Evolutionary conservation across 1,140 invertebrate genomes (phyloP), one percentile per base, ranked within the genome.

Genomic region (Panulirus ornatus): DNA sequence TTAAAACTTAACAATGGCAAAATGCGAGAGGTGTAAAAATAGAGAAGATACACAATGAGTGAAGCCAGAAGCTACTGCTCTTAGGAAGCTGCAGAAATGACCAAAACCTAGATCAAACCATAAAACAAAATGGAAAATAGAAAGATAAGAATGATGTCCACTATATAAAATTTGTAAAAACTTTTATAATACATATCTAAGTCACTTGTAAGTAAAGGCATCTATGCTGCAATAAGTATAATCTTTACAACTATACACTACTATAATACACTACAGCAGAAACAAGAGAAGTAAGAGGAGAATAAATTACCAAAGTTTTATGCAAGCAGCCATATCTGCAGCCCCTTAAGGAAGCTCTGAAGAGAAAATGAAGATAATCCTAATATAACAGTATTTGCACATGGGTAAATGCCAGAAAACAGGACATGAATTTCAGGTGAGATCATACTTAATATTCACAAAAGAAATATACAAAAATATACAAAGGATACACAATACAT

Each of bases 1-100:
- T 83, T 83, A 83, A 83, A 83, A 83, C 81, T 83, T 83, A 83
- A 83, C 81, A 83, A 83, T 83, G 54, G 81, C 81, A 40, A 66
- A 83, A 40, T 47, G 81, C 81, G 81, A 47, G 81, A 83, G 58
- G 81, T 83, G 81, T 83, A 83, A 83, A 83, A 83, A 83, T 83
- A 83, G 81, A 63, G 81, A 83, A 83, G 81, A 83, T 63, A 83
- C 81, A 66, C 81, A 83, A 27, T 27, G 47, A 63, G 19, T 63
- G 27, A 83, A 83, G 27, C 38, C 51, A 83, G 58, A 83, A 63
- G 30, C 22, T 36, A 82, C n/a, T 5, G 54, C 22, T 58, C 78
- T 82, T 82, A 47, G 79, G 22, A 78, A 44, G 44, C 75, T 78
- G 22, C 75, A 78, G 40, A 78, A 78, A 78, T 78, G 30, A 78